Base-by-base conservation (phyloP, 2,113 vertebrate species). In the Macroglossus sobrinus region DNA sequence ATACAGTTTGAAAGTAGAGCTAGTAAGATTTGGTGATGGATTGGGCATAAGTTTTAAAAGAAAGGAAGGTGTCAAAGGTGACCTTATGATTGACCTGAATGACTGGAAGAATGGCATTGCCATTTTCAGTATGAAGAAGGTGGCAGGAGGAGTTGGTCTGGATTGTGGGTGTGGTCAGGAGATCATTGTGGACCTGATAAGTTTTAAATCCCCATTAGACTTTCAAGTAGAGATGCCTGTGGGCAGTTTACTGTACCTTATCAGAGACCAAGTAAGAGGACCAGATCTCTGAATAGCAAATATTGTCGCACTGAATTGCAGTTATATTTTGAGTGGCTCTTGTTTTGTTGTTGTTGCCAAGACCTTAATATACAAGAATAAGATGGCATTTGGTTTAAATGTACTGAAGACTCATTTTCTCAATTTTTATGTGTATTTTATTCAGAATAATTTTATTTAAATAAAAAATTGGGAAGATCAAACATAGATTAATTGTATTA, bases 401-500 rank as follows among this genome's bases (percentile, higher is more conserved):
- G 21, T 11, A 88, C 7, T 72, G 40, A 93, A 66, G 26, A 80
- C 8, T 61, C 45, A 76, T 53, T 95, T 90, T 92, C 78, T 84
- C 47, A 38, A 66, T 80, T 79, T 59, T 61, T 91, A 50, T 9
- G 47, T 71, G 7, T 93, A 93, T 97, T 91, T 95, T 24, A 5
- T 76, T 89, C 57, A 87, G 55, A 94, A 88, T 88, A 68, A 76
- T 95, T 94, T 75, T 88, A 96, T 91, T 94, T 85, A 50, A 97
- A 14, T 93, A 61, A 96, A 1, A 0, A 13, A 33, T 94, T 30
- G 88, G 50, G 74, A 94, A 84, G 45, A 91, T 84, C 35, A 93
- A 88, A 86, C 93, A 68, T 74, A 96, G 22, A 0, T 92, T 95
- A 82, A 72, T 50, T 95, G 66, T 53, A 80, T 50, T 92, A 91